Percentiles rank a stretch among this genome's conserved stretches.
Evolutionary conservation across 2,888 invertebrate species (phyloP).

Genomic region (Trichogramma evanescens): DNA sequence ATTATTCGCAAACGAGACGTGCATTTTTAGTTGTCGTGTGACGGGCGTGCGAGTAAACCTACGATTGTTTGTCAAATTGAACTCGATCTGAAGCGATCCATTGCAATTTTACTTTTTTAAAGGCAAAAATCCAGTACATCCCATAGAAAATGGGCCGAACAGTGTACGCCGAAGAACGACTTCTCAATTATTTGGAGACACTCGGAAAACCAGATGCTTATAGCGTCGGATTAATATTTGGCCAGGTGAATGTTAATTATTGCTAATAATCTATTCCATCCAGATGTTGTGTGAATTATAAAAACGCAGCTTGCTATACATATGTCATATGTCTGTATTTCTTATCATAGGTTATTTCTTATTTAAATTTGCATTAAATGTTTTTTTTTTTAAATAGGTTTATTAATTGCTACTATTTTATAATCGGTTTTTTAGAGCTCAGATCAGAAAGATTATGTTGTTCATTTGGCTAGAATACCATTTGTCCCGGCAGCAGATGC

Average conservation of each 20-base stretch:
- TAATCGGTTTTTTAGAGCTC: conserved; percentile 50
- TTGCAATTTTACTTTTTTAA: no score
- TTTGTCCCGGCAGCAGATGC: conserved; percentile 49
- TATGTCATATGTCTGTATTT: conserved; percentile 19
- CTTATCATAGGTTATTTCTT: not conserved
- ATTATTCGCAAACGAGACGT: no score
- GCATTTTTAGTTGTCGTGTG: no score
- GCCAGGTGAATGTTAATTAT: conserved; percentile 58
- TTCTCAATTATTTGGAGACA: conserved; percentile 61
- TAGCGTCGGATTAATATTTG: conserved; percentile 69
- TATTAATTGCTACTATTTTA: conserved; percentile 16
- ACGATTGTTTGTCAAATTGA: no score
- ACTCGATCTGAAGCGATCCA: no score
- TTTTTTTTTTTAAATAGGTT: conserved; percentile 11
- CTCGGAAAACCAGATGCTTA: conserved; percentile 59
- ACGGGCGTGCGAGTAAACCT: no score
- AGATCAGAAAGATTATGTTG: conserved; percentile 64
- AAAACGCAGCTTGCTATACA: conserved; percentile 11
- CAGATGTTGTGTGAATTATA: conserved; percentile 14
- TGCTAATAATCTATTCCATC: not conserved
- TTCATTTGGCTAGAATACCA: conserved; percentile 76
- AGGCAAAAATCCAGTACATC: not conserved
- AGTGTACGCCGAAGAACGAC: conserved; percentile 62
- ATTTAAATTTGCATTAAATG: not conserved
- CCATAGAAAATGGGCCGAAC: conserved; percentile 57